These are phyloP conservation scores for Conchocele bisecta DNA, from an alignment of 2,888 invertebrate genomes.

Conservation along the genomic window DNA sequence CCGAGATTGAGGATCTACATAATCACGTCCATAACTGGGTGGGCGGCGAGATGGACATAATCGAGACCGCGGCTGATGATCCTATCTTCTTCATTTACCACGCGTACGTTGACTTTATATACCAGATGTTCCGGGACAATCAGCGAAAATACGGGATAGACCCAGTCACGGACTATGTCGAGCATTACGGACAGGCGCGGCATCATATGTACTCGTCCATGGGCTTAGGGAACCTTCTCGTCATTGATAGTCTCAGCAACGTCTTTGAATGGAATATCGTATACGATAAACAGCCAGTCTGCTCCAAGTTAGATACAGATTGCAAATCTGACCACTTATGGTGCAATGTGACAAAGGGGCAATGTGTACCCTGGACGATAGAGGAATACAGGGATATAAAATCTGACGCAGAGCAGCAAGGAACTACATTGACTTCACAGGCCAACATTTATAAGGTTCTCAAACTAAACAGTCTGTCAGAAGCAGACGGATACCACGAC, in stretches of 20 bases:
- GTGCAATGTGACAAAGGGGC: slow-evolving; percentile 57
- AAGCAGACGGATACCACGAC: too few species aligned
- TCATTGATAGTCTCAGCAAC: slow-evolving; percentile 65
- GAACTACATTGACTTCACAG: too few species aligned
- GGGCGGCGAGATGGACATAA: slow-evolving; percentile 70
- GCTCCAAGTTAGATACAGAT: slow-evolving; percentile 45
- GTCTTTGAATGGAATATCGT: slow-evolving; percentile 56
- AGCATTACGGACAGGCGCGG: slow-evolving; percentile 48
- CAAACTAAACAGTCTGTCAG: too few species aligned
- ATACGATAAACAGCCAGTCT: slow-evolving; percentile 60
- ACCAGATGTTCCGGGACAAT: slow-evolving; percentile 65
- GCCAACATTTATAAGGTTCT: too few species aligned
- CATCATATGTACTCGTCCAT: slow-evolving; percentile 66
- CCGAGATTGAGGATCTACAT: slow-evolving; percentile 68
- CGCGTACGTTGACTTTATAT: slow-evolving; percentile 68
- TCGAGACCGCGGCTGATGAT: slow-evolving; percentile 73
- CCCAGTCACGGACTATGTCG: slow-evolving; percentile 63
- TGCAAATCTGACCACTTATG: slow-evolving; percentile 65
- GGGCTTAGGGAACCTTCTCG: slow-evolving; percentile 67
- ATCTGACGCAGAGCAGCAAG: background rate
- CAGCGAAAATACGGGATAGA: slow-evolving; percentile 57
- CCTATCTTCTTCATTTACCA: slow-evolving; percentile 73
- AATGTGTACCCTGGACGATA: slow-evolving; percentile 61
- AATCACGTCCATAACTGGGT: slow-evolving; percentile 72
- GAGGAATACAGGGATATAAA: slow-evolving; percentile 41